Conservation (phyloP, 2,797 vertebrate species). For the Takifugu rubripes region DNA sequence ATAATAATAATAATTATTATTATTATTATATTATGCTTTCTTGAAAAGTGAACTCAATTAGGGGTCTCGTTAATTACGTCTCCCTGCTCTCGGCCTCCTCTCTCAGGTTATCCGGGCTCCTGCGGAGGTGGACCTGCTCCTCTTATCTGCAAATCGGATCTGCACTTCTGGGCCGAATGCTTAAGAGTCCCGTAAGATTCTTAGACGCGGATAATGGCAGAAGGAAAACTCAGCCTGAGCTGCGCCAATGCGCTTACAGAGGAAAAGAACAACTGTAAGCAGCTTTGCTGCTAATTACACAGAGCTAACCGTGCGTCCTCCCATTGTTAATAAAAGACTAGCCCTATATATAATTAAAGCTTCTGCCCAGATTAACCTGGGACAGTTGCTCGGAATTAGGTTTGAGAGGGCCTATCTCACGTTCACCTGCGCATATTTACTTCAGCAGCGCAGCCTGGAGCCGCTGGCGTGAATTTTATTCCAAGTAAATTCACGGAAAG, state of each 20-base stretch:
- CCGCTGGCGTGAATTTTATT: neutral
- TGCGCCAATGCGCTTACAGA: slow-evolving; percentile 76
- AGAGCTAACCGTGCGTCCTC: slow-evolving; percentile 62
- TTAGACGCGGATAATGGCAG: slow-evolving; percentile 66
- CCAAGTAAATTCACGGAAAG: too few species aligned
- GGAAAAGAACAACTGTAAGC: slow-evolving; percentile 71
- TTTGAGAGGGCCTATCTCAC: slow-evolving; percentile 45
- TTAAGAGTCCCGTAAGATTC: slow-evolving; percentile 73
- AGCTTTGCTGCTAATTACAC: slow-evolving; percentile 82
- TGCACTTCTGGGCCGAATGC: slow-evolving; percentile 64
- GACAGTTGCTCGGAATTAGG: slow-evolving; percentile 37
- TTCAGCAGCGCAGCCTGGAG: slow-evolving; percentile 11
- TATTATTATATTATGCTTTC: neutral
- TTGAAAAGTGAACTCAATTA: slow-evolving; percentile 18
- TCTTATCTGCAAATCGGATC: slow-evolving; percentile 71
- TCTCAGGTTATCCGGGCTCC: slow-evolving; percentile 20
- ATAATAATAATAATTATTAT: neutral
- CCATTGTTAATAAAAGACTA: slow-evolving; percentile 71
- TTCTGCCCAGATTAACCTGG: slow-evolving; percentile 46
- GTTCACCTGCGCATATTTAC: slow-evolving; percentile 48
- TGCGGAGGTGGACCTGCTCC: slow-evolving; percentile 39
- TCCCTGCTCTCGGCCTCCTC: slow-evolving; percentile 6
- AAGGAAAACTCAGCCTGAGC: slow-evolving; percentile 69
- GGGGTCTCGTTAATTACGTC: neutral
- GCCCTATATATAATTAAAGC: slow-evolving; percentile 71